A percentile compares a stretch with the other conserved stretches of the same genome.
Conservation (phyloP, 2,888 invertebrate species). For the Polyommatus iphigenia region DNA sequence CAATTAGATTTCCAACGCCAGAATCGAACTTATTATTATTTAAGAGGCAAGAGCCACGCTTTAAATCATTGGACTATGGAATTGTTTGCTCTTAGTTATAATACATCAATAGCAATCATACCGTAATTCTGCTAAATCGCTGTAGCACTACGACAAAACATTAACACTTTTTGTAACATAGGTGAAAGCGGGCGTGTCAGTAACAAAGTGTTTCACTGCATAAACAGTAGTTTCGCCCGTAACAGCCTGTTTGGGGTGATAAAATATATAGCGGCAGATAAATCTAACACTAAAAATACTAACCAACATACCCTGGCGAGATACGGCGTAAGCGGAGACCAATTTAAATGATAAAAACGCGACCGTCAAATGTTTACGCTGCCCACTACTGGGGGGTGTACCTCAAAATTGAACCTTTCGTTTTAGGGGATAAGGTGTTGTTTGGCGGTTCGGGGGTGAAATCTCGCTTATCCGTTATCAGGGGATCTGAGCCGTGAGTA, state of each 20-base stretch:
- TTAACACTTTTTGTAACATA: neutral
- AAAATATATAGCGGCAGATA: constrained; percentile 21
- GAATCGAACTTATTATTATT: too few relatives aligned
- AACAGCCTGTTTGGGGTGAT: constrained; percentile 2
- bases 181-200: neutral
- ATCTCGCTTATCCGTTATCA: constrained; percentile 40
- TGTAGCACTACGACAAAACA: too few relatives aligned
- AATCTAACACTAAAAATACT: constrained; percentile 26
- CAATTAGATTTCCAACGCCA: too few relatives aligned
- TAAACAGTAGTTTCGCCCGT: neutral
- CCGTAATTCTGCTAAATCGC: too few relatives aligned
- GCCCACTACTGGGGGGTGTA: constrained; percentile 32
- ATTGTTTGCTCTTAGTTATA: too few relatives aligned
- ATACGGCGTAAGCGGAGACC: constrained; percentile 40
- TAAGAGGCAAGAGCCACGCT: too few relatives aligned
- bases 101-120: too few relatives aligned
- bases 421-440: constrained; percentile 23
- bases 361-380: constrained; percentile 37
- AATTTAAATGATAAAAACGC: constrained; percentile 43
- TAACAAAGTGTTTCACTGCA: neutral
- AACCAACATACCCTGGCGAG: constrained; percentile 37
- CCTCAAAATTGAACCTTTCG: constrained; percentile 27
- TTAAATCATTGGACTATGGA: too few relatives aligned
- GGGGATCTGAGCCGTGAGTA: constrained; percentile 44
- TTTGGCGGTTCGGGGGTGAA: constrained; percentile 16